Evolutionary conservation across 2,797 vertebrate species (phyloP), one percentile per base, ranked within the genome.

Genomic region (Phalloptychus januarius): DNA sequence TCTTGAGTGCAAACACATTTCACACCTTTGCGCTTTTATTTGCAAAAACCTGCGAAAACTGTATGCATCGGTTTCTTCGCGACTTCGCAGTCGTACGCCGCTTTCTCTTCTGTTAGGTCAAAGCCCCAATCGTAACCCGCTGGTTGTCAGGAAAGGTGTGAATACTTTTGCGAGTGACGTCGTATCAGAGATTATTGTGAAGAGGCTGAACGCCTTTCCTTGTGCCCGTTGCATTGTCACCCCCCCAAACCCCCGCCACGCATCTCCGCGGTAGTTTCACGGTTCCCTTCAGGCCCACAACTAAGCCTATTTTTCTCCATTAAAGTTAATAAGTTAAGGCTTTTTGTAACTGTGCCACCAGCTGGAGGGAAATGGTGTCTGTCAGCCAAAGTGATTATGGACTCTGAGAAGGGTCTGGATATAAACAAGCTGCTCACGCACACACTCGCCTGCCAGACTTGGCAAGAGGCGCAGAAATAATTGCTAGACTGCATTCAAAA

Each of bases 401-500:
- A 71, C 76, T 80, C 73, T 81, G 71, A 76, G 76, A 82, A 48
- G 54, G 82, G 85, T 78, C 63, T 74, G 61, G 72, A 71, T 82
- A 86, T 87, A 87, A 90, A 88, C 80, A 85, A 87, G 42, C 76
- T 79, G 74, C 74, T 82, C 65, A 77, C 45, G 56, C 67, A 79
- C 44, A 65, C 72, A 81, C 72, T 42, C 23, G 75, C 89, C 86
- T 86, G 85, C 78, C 80, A 85, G 83, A 89, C 81, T 78, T 93
- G 91, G 92, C 86, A 87, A 86, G 85, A 81, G 81, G 52, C 7
- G 28, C 79, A 89, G 87, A 83, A 93, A 93, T 92, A 93, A 95
- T 94, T 94, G 92, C 91, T 86, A 88, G 90, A 92, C 89, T 89
- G 91, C 88, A 88, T 92, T 91, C 89, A 92, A 94, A 94, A 94